Conservation (phyloP, 2,888 invertebrate genomes). For the Anticlea derivata region DNA sequence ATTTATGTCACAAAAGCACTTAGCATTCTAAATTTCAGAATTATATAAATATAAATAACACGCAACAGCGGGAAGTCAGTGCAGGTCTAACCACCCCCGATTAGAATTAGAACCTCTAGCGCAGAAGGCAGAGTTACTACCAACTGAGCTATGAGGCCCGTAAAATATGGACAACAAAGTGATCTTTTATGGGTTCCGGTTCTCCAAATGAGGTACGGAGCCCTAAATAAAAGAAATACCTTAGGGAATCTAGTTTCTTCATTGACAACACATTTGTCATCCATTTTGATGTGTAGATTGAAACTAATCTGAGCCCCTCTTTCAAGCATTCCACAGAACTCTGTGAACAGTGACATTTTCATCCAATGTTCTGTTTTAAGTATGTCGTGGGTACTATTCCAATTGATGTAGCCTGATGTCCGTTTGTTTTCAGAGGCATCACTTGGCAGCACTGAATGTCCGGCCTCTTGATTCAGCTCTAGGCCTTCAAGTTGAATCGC, state of each 20-base stretch:
- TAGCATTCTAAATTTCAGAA: too few species aligned
- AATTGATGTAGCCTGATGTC: constrained; percentile 12
- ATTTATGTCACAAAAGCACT: too few species aligned
- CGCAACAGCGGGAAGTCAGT: too few species aligned
- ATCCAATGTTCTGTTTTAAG: constrained; percentile 14
- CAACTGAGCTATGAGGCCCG: too few species aligned
- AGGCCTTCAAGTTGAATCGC: background rate
- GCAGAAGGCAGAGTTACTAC: too few species aligned
- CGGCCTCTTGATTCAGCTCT: background rate
- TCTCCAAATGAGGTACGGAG: too few species aligned
- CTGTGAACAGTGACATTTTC: background rate
- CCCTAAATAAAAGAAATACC: background rate
- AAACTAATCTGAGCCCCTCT: background rate
- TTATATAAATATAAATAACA: too few species aligned
- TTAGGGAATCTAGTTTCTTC: constrained; percentile 7
- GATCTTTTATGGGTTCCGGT: too few species aligned
- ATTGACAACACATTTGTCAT: background rate
- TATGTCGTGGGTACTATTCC: constrained; percentile 6
- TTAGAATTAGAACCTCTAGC: too few species aligned
- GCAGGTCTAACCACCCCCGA: too few species aligned
- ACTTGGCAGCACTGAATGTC: too few species aligned
- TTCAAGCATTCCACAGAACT: constrained; percentile 1
- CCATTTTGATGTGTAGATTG: background rate
- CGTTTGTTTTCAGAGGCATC: background rate
- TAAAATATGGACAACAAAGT: too few species aligned